A percentile compares a stretch with the other conserved stretches of the same genome.
phyloP scores from a whole-genome alignment of 1,140 invertebrate species.

The Calephelis virginiensis region DNA sequence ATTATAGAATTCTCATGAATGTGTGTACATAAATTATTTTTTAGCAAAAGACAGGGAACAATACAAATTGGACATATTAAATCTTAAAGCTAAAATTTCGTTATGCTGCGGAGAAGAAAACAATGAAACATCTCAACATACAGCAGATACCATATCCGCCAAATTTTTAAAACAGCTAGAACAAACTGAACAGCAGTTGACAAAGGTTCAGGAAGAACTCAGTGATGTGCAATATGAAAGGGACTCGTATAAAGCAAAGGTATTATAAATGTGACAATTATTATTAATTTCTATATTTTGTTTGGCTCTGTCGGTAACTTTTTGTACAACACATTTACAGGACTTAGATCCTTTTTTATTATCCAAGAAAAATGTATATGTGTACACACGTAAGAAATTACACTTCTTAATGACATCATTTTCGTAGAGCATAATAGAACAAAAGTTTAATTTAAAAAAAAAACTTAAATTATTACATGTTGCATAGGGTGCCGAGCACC shows the following conservation, averaged over 20 bases:
- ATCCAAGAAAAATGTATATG: no score
- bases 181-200: constrained; percentile 47
- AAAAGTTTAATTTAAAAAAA: no score
- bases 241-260: constrained; percentile 59
- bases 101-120: constrained; percentile 50
- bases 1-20: no score
- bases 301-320: no score
- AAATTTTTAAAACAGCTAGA: constrained; percentile 53
- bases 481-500: no score
- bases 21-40: constrained; percentile 20
- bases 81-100: constrained; percentile 60
- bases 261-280: constrained; percentile 24
- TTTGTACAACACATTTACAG: no score
- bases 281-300: no score
- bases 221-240: constrained; percentile 58
- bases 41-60: constrained; percentile 66
- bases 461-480: no score
- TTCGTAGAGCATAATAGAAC: no score
- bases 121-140: constrained; percentile 32
- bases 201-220: constrained; percentile 47
- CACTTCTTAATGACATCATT: no score
- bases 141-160: constrained; percentile 27
- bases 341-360: not conserved
- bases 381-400: no score
- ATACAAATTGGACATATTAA: constrained; percentile 60